Evolutionary conservation across 2,797 vertebrate species (phyloP).

Genomic region (Discoglossus pictus): DNA sequence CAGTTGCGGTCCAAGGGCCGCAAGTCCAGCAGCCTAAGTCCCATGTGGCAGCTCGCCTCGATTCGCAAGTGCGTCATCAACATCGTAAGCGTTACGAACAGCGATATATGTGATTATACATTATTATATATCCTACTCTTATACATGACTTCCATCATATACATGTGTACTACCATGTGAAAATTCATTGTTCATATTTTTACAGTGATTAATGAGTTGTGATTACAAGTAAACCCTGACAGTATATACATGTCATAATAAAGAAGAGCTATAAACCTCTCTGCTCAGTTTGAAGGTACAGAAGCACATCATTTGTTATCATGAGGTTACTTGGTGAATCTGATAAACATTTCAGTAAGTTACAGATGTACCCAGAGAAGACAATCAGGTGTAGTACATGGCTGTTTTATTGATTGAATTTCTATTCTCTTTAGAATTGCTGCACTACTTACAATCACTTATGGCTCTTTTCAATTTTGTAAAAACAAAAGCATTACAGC

Average conservation of each 20-base stretch:
- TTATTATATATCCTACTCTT: no score
- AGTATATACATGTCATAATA: conserved; percentile 36
- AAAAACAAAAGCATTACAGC: conserved; percentile 29
- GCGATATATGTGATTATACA: no score
- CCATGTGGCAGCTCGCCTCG: no score
- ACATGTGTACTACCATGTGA: neutral
- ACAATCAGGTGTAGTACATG: conserved; percentile 40
- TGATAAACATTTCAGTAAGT: conserved; percentile 36
- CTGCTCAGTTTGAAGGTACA: conserved; percentile 26
- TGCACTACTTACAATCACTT: conserved; percentile 23
- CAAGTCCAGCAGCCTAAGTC: no score
- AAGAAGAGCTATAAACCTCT: conserved; percentile 10
- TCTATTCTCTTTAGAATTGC: conserved; percentile 21
- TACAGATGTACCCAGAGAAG: conserved; percentile 47
- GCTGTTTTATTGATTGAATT: conserved; percentile 40
- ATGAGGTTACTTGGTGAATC: conserved; percentile 30
- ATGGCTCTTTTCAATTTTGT: conserved; percentile 27
- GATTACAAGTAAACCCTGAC: conserved; percentile 22
- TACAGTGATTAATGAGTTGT: conserved; percentile 19
- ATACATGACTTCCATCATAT: no score
- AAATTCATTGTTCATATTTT: neutral
- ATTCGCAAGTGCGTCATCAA: no score
- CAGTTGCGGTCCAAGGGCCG: no score
- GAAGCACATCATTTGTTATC: conserved; percentile 37
- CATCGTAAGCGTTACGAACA: no score